Evolutionary conservation across 1,140 invertebrate genomes (phyloP).

Genomic region (Penaeus indicus): DNA sequence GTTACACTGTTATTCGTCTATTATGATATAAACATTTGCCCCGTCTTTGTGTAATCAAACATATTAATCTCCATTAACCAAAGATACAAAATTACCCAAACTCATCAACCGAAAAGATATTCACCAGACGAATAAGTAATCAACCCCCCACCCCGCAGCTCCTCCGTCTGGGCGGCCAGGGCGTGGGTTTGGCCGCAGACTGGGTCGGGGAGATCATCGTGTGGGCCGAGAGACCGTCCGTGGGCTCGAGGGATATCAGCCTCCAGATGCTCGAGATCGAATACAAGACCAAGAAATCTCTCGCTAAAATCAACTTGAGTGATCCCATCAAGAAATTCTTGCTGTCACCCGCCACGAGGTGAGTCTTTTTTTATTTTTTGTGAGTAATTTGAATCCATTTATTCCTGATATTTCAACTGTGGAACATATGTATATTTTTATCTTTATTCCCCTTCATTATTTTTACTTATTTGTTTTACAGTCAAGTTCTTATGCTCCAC

Average conservation of each 20-base stretch:
- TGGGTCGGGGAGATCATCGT: constrained; percentile 54
- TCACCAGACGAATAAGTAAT: not conserved
- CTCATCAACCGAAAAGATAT: too few relatives aligned
- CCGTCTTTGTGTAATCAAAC: too few relatives aligned
- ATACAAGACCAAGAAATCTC: not conserved
- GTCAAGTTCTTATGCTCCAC: constrained; percentile 48
- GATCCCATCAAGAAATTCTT: constrained; percentile 38
- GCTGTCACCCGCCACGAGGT: constrained; percentile 51
- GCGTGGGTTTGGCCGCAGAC: constrained; percentile 45
- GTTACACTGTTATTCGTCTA: too few relatives aligned
- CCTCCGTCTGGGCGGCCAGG: constrained; percentile 29
- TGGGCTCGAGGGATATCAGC: constrained; percentile 3
- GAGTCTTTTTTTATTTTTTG: not conserved
- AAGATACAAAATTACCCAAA: too few relatives aligned
- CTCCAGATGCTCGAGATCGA: not conserved
- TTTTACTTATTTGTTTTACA: not conserved
- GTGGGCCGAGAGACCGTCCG: constrained; percentile 31
- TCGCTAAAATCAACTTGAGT: constrained; percentile 1
- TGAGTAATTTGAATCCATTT: not conserved
- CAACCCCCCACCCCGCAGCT: not conserved
- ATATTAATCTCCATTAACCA: too few relatives aligned
- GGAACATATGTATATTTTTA: too few relatives aligned
- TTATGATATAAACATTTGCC: too few relatives aligned
- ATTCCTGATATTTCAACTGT: too few relatives aligned
- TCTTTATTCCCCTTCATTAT: not conserved